Conservation (phyloP, 2,888 invertebrate species). For the Proisotoma minuta region DNA sequence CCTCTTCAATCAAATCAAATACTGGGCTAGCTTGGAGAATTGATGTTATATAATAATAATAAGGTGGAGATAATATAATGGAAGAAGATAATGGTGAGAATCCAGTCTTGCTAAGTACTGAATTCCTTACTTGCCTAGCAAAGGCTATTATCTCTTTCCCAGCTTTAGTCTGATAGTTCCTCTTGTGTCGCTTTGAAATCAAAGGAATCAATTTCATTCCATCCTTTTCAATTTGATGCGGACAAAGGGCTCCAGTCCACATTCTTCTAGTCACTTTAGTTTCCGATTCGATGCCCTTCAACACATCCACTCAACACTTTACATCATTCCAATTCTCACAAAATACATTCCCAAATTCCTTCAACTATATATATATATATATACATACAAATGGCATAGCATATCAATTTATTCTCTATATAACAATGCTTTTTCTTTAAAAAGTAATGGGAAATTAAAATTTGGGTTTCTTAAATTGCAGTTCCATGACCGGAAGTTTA, state of each 20-base stretch:
- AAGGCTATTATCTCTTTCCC: slow-evolving; percentile 2
- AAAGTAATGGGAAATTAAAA: neutral
- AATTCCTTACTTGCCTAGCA: slow-evolving; percentile 9
- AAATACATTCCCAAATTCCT: no score
- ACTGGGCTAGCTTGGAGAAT: no score
- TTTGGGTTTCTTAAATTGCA: slow-evolving; percentile 51
- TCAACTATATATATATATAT: no score
- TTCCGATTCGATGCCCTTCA: slow-evolving; percentile 22
- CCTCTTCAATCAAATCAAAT: no score
- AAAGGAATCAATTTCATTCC: slow-evolving; percentile 39
- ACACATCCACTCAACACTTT: slow-evolving; percentile 11
- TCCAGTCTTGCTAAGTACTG: neutral
- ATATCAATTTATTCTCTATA: neutral
- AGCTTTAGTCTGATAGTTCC: no score
- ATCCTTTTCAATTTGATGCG: slow-evolving; percentile 28
- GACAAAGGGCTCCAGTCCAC: slow-evolving; percentile 32
- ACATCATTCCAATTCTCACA: neutral
- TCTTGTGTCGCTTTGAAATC: slow-evolving; percentile 17
- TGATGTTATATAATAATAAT: no score
- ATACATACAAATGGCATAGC: neutral
- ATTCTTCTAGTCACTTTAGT: slow-evolving; percentile 27
- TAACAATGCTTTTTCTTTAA: neutral
- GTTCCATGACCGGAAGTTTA: slow-evolving; percentile 77
- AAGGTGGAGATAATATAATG: no score
- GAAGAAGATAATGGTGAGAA: neutral